A percentile compares a stretch with the other conserved stretches of the same genome.
Conservation (phyloP, 37 sponge, comb jelly and placozoan species). For the Ephydatia muelleri region DNA sequence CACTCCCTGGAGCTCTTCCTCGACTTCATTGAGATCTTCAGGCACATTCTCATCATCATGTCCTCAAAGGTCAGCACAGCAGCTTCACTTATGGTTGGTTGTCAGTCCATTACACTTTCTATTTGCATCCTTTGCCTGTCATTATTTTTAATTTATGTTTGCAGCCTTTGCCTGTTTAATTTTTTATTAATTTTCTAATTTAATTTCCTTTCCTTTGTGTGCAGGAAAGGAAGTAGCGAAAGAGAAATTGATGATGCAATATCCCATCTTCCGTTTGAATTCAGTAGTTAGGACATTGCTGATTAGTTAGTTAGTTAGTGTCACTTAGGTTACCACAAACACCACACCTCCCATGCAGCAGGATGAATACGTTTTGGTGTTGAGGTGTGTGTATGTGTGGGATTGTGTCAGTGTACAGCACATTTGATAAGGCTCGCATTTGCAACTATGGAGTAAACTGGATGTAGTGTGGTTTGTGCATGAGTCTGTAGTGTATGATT, state of each 20-base stretch:
- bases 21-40: conserved; percentile 94
- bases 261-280: not conserved
- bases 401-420: too few relatives aligned
- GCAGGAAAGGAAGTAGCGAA: not conserved
- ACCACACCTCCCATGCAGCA: not conserved
- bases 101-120: too few relatives aligned
- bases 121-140: too few relatives aligned
- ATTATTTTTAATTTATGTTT: too few relatives aligned
- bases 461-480: too few relatives aligned
- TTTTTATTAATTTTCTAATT: not conserved
- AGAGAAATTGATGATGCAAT: not conserved
- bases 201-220: not conserved
- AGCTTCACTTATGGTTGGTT: too few relatives aligned
- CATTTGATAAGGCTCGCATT: too few relatives aligned
- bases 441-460: too few relatives aligned
- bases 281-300: not conserved
- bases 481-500: too few relatives aligned
- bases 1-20: conserved; percentile 97
- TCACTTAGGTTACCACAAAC: not conserved
- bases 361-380: too few relatives aligned
- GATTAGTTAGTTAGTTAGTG: not conserved
- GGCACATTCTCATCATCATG: conserved; percentile 87
- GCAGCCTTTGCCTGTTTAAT: not conserved
- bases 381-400: too few relatives aligned
- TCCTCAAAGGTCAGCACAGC: conserved; percentile 79